Evolutionary conservation across 1,140 invertebrate genomes (phyloP).

Genomic region (Dufourea novaeangliae): DNA sequence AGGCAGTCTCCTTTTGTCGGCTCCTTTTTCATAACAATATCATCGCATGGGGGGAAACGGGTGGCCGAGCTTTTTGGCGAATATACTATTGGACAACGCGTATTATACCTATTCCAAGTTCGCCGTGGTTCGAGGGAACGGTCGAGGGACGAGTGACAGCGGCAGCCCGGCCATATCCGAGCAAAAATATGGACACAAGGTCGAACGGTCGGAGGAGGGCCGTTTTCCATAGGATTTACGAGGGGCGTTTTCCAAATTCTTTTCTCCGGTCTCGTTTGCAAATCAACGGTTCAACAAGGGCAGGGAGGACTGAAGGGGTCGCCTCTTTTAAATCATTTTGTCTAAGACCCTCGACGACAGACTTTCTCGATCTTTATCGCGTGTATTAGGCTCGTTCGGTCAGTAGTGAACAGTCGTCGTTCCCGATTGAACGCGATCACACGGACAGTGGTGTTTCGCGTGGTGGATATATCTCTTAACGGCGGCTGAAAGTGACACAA

Average conservation of each 20-base stretch:
- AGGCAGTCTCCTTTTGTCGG: slow-evolving; percentile 8
- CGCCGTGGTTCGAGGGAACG: too few species aligned
- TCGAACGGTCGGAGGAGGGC: not conserved
- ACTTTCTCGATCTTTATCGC: not conserved
- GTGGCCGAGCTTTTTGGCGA: not conserved
- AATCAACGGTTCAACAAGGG: not conserved
- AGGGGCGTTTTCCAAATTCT: not conserved
- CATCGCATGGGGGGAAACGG: slow-evolving; percentile 13
- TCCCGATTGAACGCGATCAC: not conserved
- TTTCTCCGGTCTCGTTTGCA: not conserved
- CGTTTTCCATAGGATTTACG: not conserved
- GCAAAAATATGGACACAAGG: not conserved
- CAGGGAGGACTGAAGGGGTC: too few species aligned
- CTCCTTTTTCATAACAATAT: slow-evolving; percentile 11
- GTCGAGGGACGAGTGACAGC: not conserved
- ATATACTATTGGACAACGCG: slow-evolving; percentile 5
- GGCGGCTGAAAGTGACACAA: slow-evolving; percentile 34
- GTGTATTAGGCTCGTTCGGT: not conserved
- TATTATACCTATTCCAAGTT: not conserved
- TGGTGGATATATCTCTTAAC: not conserved
- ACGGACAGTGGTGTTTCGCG: not conserved
- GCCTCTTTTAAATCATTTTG: too few species aligned
- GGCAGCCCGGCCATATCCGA: not conserved
- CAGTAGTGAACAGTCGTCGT: too few species aligned
- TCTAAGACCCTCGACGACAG: not conserved